Evolutionary conservation across 23 tunicate species (phyloP).

Genomic region (Oikopleura dioica): DNA sequence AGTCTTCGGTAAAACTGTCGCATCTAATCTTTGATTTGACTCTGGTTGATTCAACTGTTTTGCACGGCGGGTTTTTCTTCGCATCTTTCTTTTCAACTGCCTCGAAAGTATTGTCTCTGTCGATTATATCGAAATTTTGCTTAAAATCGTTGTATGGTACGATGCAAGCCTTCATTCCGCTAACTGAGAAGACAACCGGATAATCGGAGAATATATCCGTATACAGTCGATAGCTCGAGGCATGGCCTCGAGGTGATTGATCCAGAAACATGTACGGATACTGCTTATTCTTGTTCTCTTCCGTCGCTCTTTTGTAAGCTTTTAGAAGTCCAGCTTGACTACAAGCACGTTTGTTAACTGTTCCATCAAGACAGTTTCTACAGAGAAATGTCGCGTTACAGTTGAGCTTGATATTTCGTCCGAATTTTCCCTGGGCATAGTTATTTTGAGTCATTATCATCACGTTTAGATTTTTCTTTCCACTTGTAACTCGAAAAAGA

Average conservation of each 20-base stretch:
- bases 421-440: neutral
- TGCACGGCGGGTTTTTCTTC: neutral
- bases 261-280: conserved; percentile 1
- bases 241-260: conserved; percentile 3
- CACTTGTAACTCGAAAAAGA: neutral
- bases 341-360: neutral
- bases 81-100: neutral
- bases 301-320: neutral
- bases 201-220: neutral
- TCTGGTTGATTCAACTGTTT: neutral
- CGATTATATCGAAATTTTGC: neutral
- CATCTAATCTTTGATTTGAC: too few relatives aligned
- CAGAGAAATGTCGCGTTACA: neutral
- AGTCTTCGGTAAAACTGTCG: too few relatives aligned
- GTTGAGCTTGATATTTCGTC: neutral
- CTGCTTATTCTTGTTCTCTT: neutral
- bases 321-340: neutral
- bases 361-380: neutral
- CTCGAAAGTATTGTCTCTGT: neutral
- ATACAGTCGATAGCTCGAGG: neutral
- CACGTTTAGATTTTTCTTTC: neutral
- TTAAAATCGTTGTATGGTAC: neutral
- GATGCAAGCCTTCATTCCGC: neutral
- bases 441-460: conserved; percentile 11
- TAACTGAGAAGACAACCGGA: neutral